Evolutionary conservation across 2,113 vertebrate genomes (phyloP).

Genomic region (Oryzias curvinotus): DNA sequence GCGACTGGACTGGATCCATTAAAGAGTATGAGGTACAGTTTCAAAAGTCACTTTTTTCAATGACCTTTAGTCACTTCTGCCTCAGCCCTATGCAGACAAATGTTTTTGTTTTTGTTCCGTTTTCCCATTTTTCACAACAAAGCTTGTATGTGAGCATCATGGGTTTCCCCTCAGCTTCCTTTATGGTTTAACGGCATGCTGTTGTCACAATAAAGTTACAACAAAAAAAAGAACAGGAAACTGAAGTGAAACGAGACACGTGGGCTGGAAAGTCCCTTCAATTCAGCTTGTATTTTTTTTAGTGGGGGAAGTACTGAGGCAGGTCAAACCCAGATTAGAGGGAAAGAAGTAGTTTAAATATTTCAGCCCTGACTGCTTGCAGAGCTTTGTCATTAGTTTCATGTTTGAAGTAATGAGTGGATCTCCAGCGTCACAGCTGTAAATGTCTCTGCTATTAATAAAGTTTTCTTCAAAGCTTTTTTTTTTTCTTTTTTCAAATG

Average conservation of each 20-base stretch:
- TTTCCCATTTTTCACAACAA: too few relatives aligned
- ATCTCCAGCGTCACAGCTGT: conserved; percentile 8
- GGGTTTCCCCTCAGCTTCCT: too few relatives aligned
- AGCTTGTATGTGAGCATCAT: too few relatives aligned
- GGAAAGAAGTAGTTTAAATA: too few relatives aligned
- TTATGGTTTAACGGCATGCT: neutral
- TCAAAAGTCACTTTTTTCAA: neutral
- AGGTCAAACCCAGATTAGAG: neutral
- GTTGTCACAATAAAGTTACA: neutral
- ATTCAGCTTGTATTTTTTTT: conserved; percentile 19
- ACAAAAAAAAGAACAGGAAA: neutral
- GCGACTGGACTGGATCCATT: conserved; percentile 87
- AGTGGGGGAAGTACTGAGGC: conserved; percentile 62
- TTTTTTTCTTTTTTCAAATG: too few relatives aligned
- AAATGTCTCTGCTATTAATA: neutral
- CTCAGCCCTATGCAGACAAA: neutral
- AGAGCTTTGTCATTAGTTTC: neutral
- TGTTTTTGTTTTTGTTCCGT: neutral
- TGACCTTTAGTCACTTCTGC: neutral
- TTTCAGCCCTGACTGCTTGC: too few relatives aligned
- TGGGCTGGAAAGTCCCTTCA: conserved; percentile 65
- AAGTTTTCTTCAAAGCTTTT: neutral
- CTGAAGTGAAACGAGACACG: conserved; percentile 62
- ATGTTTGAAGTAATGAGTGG: neutral
- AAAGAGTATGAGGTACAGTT: conserved; percentile 89